Evolutionary conservation across 2,888 invertebrate species (phyloP), one percentile per base, ranked within the genome.

Genomic region (Drosophila infuscata): DNA sequence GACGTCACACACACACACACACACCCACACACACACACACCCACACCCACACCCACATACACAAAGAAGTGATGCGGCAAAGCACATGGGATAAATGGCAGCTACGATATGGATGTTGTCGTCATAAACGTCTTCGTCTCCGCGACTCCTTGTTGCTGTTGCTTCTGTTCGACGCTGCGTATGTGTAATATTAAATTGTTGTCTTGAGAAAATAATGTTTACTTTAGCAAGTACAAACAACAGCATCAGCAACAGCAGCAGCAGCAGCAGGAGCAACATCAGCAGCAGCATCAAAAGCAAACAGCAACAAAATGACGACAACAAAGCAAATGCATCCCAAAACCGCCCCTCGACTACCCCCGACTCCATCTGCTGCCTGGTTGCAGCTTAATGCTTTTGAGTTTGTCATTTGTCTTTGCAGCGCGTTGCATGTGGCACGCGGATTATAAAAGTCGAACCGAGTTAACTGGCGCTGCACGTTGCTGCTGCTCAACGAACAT

Each of bases 361-460:
- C 3, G 8, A 6, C 25, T 4, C 25, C 25, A 15, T 15, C 25
- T 25, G 65, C 25, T 17, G 46, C 25, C 33, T 62, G 52, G 60
- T 43, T 61, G 70, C 60, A 86, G 88, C 86, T 84, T 84, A 88
- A 88, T 87, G 82, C 88, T 84, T 84, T 80, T 76, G 89, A 88
- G 85, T 88, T 87, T 82, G 85, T 84, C 88, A 84, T 86, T 89
- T 86, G 89, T 84, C 89, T 81, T 76, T 76, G 73, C 76, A 72
- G 75, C 85, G 76, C 84, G 85, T 84, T 79, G 88, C 81, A 74
- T 81, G 71, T 77, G 72, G 69, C 73, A 71, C 67, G 67, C 76
- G 83, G 90, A 88, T 89, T 88, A 88, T 88, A 88, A 89, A 89
- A 88, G 88, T 89, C 86, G 88, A 78, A 81, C 60, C 71, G 72